These are phyloP conservation scores for Ficedula albicollis DNA, from an alignment of 2,797 vertebrate genomes.

Conservation along the genomic window DNA sequence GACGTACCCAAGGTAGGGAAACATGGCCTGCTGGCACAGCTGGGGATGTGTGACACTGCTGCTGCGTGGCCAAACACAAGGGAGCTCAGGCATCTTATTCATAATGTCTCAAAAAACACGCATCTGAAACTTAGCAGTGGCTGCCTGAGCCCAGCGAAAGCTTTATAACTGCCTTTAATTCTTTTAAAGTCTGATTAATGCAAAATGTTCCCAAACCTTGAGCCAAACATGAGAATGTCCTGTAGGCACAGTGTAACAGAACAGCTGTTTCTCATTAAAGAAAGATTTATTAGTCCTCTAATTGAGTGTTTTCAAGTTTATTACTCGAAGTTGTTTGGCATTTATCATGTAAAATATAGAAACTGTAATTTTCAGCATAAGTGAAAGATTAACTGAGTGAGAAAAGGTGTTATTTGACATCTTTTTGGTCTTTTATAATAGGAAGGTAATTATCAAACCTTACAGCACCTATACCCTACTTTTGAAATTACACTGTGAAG, in stretches of 20 bases:
- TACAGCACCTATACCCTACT: not conserved
- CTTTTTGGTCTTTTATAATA: slow-evolving; percentile 6
- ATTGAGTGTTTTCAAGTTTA: slow-evolving; percentile 72
- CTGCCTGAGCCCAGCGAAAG: not conserved
- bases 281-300: slow-evolving; percentile 74
- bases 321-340: slow-evolving; percentile 53
- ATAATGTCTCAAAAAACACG: not conserved
- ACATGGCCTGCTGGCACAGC: slow-evolving; percentile 79
- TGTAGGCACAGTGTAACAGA: slow-evolving; percentile 41
- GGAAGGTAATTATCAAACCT: not conserved
- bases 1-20: slow-evolving; percentile 79
- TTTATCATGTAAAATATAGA: slow-evolving; percentile 57
- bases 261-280: slow-evolving; percentile 77
- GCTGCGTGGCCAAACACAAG: not conserved
- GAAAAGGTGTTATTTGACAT: not conserved
- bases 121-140: not conserved
- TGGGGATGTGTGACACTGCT: not conserved
- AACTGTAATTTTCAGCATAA: slow-evolving; percentile 47
- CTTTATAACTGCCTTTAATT: slow-evolving; percentile 24
- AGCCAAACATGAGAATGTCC: slow-evolving; percentile 45
- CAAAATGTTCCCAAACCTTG: slow-evolving; percentile 8
- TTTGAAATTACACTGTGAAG: slow-evolving; percentile 1
- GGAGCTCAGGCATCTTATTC: not conserved
- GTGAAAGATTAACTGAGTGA: slow-evolving; percentile 22
- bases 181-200: slow-evolving; percentile 45